Conservation (phyloP, 2,888 invertebrate species). For the Danaus chrysippus region DNA sequence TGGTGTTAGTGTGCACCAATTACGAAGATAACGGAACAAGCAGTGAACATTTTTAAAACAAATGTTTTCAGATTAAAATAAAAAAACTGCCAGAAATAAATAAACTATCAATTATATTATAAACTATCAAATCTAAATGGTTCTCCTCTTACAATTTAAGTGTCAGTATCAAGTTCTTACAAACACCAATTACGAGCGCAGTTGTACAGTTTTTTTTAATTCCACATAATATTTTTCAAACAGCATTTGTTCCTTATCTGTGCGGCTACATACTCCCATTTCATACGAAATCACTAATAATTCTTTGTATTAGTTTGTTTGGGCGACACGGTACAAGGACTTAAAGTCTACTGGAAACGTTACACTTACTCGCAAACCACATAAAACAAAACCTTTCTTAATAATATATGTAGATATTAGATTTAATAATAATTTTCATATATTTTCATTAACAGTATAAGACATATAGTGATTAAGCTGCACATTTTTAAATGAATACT, state of each 20-base stretch:
- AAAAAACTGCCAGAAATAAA: neutral
- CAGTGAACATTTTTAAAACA: neutral
- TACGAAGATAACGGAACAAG: slow-evolving; percentile 1
- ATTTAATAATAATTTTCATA: neutral
- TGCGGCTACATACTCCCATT: slow-evolving; percentile 42
- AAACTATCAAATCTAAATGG: neutral
- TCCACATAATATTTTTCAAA: slow-evolving; percentile 11
- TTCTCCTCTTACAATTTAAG: neutral
- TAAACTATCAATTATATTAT: neutral
- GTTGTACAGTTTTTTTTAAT: neutral
- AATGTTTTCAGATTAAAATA: neutral
- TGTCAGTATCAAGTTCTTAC: neutral
- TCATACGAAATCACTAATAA: slow-evolving; percentile 63
- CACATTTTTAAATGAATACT: too few species aligned
- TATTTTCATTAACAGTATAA: neutral
- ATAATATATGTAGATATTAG: neutral
- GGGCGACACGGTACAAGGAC: slow-evolving; percentile 44
- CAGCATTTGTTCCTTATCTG: slow-evolving; percentile 21
- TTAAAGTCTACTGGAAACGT: slow-evolving; percentile 20
- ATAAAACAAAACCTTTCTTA: neutral
- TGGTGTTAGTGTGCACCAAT: neutral
- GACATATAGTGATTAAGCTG: neutral
- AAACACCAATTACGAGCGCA: neutral
- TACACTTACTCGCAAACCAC: neutral
- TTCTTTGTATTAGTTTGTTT: slow-evolving; percentile 67